Evolutionary conservation across 2,888 invertebrate genomes (phyloP).

Genomic region (Scaptodrosophila latifasciaeformis): DNA sequence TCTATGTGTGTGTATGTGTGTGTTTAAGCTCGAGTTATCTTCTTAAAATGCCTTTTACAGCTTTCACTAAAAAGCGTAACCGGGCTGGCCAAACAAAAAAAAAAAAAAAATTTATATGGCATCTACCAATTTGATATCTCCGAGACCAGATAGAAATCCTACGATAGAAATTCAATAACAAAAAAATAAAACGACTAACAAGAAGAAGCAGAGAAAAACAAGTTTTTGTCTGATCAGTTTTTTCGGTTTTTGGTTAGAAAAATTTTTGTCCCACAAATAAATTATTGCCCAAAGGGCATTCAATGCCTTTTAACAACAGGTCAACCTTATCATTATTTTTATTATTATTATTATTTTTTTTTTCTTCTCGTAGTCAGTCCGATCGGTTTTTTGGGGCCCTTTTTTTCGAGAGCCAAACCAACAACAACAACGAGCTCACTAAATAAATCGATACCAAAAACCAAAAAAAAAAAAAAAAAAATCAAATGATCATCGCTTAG

Average conservation of each 20-base stretch:
- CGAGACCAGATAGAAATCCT: not conserved
- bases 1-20: no score
- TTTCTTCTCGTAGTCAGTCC: constrained; percentile 1
- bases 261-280: constrained; percentile 65
- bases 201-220: no score
- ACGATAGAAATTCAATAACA: constrained; percentile 58
- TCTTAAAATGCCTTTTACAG: constrained; percentile 48
- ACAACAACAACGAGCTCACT: constrained; percentile 13
- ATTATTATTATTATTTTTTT: constrained; percentile 67
- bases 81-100: constrained; percentile 30
- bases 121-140: constrained; percentile 45
- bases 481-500: constrained; percentile 58
- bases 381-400: not conserved
- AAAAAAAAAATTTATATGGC: not conserved
- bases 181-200: no score
- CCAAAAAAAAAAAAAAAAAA: constrained; percentile 31
- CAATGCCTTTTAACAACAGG: constrained; percentile 71
- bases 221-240: constrained; percentile 33
- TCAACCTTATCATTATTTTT: constrained; percentile 71
- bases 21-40: constrained; percentile 40
- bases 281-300: constrained; percentile 71
- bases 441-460: constrained; percentile 46
- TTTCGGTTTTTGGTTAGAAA: not conserved
- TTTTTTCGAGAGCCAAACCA: constrained; percentile 28
- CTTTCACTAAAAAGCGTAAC: constrained; percentile 54